These are phyloP conservation scores for Corythornis madagascariensis DNA, from an alignment of 2,113 vertebrate genomes.

Conservation along the genomic window DNA sequence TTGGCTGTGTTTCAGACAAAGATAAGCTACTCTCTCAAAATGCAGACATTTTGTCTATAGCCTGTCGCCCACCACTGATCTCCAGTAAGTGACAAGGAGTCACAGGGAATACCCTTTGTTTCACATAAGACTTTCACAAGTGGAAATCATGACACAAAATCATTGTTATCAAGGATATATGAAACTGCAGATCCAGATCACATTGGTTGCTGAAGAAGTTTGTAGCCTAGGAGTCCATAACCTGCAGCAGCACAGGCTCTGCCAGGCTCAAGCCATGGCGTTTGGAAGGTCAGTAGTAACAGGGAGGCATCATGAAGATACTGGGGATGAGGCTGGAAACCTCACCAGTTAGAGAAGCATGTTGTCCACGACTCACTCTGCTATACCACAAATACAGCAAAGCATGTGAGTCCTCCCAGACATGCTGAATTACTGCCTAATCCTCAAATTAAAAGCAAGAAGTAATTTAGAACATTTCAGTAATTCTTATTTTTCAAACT, in stretches of 20 bases:
- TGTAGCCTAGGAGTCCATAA: neutral
- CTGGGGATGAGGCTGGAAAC: neutral
- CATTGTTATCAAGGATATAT: neutral
- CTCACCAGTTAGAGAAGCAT: neutral
- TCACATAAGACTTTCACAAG: neutral
- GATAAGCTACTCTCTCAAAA: neutral
- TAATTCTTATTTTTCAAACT: neutral
- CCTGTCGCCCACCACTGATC: neutral
- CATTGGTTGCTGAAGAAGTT: neutral
- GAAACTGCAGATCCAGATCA: neutral
- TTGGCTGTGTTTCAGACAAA: slow-evolving; percentile 23
- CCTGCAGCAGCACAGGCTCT: neutral
- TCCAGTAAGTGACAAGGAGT: neutral
- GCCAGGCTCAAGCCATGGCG: neutral
- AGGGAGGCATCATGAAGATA: neutral
- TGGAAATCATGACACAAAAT: neutral
- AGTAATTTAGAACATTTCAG: neutral
- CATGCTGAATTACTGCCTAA: neutral
- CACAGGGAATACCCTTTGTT: neutral
- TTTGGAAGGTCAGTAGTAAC: neutral
- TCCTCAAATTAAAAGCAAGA: neutral
- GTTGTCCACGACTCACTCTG: neutral
- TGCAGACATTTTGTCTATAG: neutral
- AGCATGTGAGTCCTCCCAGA: neutral
- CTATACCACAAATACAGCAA: neutral